Evolutionary conservation across 1,140 invertebrate species (phyloP), one percentile per base, ranked within the genome.

Genomic region (Cyclargus thomasi): DNA sequence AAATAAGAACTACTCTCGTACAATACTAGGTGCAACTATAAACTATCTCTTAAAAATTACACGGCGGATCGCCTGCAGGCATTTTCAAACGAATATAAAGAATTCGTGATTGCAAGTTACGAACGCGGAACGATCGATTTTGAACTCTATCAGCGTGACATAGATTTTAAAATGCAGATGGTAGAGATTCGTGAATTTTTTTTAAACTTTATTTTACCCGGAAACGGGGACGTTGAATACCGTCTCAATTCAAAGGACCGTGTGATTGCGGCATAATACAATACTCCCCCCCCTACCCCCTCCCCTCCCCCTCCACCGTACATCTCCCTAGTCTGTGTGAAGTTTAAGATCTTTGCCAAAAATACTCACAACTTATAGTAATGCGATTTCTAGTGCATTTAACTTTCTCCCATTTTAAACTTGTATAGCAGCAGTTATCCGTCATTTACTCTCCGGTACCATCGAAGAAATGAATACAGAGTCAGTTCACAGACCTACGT

Each of bases 201-300:
- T 78, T 79, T 76, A 67, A 73, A 67, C 71, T 75, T 75, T 76
- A 81, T 78, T 75, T 72, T 70, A 67, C 70, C 74, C 79, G 79
- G 80, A 82, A 82, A 79, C 78, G 80, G 78, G 73, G 62, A 74
- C 73, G 71, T 74, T 71, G 78, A 82, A 78, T 77, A 77, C 73
- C 71, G 74, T 75, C 72, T 65, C 67, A 74, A 73, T 74, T 80
- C 72, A 79, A 80, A 75, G 73, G 76, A 70, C 70, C 63, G 70
- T 66, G 69, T 67, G 74, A 59, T 59, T 20, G 18, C 55, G 10
- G 55, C 55, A 21, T 59, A 59, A 59, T 20, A 59, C 55, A 21
- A 59, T 20, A 47, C 14, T 35, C 29, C 29, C 29, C 29, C 29
- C 8, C 29, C n/a, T 35, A 3, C 29, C 53, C 53, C 5, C 55